Evolutionary conservation across 2,797 vertebrate genomes (phyloP), one percentile per base, ranked within the genome.

Genomic region (Heliangelus exortis): DNA sequence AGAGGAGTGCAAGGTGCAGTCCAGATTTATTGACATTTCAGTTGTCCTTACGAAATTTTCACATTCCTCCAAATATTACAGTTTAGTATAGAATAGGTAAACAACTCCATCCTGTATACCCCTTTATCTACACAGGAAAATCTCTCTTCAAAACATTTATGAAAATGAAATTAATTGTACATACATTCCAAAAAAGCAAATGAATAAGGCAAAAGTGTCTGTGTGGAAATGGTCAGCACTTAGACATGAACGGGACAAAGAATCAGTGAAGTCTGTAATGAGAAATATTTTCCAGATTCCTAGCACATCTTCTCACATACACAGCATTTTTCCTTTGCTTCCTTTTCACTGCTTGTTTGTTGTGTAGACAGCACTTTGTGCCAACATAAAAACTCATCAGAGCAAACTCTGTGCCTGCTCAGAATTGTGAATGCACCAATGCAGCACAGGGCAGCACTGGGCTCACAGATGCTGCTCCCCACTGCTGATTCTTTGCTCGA

Each of bases 321-420:
- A 23, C 20, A 29, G 15, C n/a, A 12, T 25, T 83, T 83, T 54
- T 51, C 58, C 50, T 84, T 6, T 63, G 41, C 45, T 77, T 54
- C 43, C 34, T 23, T 66, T 74, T 54, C 61, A 33, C 25, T 33
- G 16, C 19, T 17, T 41, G 15, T 20, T 41, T 63, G n/a, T 8
- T 79, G n/a, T 0, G 9, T 0, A 2, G 48, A 50, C 17, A 7
- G 0, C 18, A 3, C 10, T n/a, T 12, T 12, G 15, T 12, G 62
- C 29, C 48, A 71, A 34, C 23, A 16, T 3, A n/a, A 57, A 61
- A 76, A 14, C 23, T 25, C 81, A 59, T 6, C n/a, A 29, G 6
- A 28, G 33, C 21, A 16, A 48, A 39, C 8, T 8, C 45, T 9
- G 26, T 28, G 54, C 29, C 3, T 12, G 29, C 61, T 67, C 54